Base-by-base conservation (phyloP, 2,797 vertebrate species). In the Semaprochilodus insignis region DNA sequence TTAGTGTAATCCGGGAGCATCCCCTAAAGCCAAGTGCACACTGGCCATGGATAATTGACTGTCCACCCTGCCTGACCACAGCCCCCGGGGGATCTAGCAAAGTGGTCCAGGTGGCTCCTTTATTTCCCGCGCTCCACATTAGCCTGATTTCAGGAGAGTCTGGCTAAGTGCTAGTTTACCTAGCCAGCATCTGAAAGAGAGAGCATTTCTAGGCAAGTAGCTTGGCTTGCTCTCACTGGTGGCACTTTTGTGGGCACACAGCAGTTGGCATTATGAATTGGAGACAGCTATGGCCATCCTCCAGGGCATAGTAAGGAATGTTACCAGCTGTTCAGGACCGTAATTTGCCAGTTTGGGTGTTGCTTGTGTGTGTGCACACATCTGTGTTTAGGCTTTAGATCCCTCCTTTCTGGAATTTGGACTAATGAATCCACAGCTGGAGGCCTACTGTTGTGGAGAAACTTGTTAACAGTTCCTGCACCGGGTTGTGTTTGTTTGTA, bases 241-340 rank as follows among this genome's bases (percentile, higher is more conserved):
- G 52, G 63, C 77, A 82, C 70, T 84, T 88, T 81, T 77, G 77
- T 84, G 75, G 83, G 76, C 66, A 55, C 67, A 6, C 57, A 63
- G 14, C 70, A 77, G 31, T 88, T 90, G 84, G 88, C 85, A 85
- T 85, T 69, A 82, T 44, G 84, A 67, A 82, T 80, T 54, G 81
- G 67, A 82, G 82, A 89, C 85, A 85, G 78, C 81, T 84, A 86
- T 85, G 85, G 86, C 87, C 87, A 79, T 91, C 85, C 75, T 81
- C 88, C 88, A 82, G 85, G 90, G 90, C 87, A 85, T 85, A 87
- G 72, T 70, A 79, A 85, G 85, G 88, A 88, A 85, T 87, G 87
- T 81, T 85, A 91, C 85, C 91, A 92, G 91, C 91, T 92, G 90
- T 89, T 91, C 78, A 73, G 82, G 72, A 82, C 85, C 86, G 86